These are phyloP conservation scores for Ptychobarbus kaznakovi DNA, from an alignment of 2,797 vertebrate genomes.

Conservation along the genomic window DNA sequence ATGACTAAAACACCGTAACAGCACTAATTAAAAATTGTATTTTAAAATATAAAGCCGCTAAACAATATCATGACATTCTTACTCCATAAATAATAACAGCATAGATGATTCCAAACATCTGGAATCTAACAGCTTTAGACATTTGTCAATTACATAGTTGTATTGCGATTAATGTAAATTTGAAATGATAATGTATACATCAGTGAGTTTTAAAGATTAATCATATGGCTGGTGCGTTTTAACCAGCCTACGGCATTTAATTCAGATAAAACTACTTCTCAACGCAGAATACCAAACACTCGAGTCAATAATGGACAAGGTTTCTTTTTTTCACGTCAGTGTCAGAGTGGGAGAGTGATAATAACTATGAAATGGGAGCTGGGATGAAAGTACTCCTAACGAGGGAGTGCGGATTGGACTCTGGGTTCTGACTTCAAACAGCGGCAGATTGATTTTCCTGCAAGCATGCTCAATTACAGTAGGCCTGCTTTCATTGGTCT, in stretches of 20 bases:
- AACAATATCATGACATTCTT: not conserved
- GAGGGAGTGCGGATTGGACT: conserved; percentile 37
- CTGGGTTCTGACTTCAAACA: conserved; percentile 49
- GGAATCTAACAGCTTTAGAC: not conserved
- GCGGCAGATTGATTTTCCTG: conserved; percentile 42
- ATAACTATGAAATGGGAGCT: conserved; percentile 46
- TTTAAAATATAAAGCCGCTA: not conserved
- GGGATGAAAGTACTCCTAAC: conserved; percentile 50
- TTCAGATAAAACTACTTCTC: conserved; percentile 22
- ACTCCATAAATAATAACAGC: not conserved
- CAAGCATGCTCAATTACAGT: conserved; percentile 48
- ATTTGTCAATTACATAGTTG: not conserved
- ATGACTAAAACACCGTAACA: not conserved
- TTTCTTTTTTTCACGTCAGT: not conserved
- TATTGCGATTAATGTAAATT: not conserved
- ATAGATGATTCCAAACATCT: not conserved
- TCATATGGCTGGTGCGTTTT: not conserved
- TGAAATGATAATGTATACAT: not conserved
- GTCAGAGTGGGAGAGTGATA: conserved; percentile 32
- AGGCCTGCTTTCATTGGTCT: conserved; percentile 27
- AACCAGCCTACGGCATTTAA: not conserved
- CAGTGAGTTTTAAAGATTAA: not conserved
- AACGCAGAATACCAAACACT: conserved; percentile 29
- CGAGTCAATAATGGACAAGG: conserved; percentile 5
- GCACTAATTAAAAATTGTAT: no score